These are phyloP conservation scores for Chymomyza costata DNA, from an alignment of 1,140 invertebrate genomes.

Conservation along the genomic window DNA sequence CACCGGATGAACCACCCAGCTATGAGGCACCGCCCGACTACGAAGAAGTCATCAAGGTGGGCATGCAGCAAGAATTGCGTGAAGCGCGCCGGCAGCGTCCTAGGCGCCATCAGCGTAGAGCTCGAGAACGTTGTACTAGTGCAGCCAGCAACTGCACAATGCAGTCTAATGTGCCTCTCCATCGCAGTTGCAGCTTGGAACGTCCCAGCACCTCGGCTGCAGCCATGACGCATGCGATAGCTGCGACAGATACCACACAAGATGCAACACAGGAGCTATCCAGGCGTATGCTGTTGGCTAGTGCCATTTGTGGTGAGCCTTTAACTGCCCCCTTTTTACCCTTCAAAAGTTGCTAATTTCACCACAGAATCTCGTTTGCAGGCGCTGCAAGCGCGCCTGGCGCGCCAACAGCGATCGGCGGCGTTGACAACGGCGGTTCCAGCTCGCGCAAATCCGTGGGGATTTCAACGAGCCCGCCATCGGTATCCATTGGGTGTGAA, in stretches of 20 bases:
- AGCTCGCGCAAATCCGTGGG: slow-evolving; percentile 54
- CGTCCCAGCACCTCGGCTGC: slow-evolving; percentile 61
- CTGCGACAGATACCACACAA: slow-evolving; percentile 50
- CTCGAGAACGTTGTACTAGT: slow-evolving; percentile 43
- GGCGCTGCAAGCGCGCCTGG: slow-evolving; percentile 65
- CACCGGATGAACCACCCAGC: slow-evolving; percentile 80
- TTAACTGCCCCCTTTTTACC: slow-evolving; percentile 3
- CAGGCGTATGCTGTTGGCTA: slow-evolving; percentile 52
- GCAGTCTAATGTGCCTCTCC: slow-evolving; percentile 58
- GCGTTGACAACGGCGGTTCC: slow-evolving; percentile 3
- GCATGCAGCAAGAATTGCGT: slow-evolving; percentile 70
- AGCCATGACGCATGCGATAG: slow-evolving; percentile 54
- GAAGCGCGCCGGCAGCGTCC: slow-evolving; percentile 50
- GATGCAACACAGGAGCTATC: slow-evolving; percentile 33
- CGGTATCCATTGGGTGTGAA: slow-evolving; percentile 69
- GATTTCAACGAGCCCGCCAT: slow-evolving; percentile 56
- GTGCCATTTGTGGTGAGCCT: slow-evolving; percentile 63
- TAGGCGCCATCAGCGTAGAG: slow-evolving; percentile 24
- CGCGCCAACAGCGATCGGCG: slow-evolving; percentile 32
- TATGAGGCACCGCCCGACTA: slow-evolving; percentile 85
- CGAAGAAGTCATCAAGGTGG: slow-evolving; percentile 81
- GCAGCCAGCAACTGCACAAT: slow-evolving; percentile 55
- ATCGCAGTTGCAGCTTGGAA: slow-evolving; percentile 46
- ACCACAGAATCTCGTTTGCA: slow-evolving; percentile 72
- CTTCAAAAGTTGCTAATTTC: slow-evolving; percentile 49